A percentile compares a stretch with the other conserved stretches of the same genome.
phyloP scores from a whole-genome alignment of 2,888 invertebrate species.

The Amblyjoppa fuscipennis region DNA sequence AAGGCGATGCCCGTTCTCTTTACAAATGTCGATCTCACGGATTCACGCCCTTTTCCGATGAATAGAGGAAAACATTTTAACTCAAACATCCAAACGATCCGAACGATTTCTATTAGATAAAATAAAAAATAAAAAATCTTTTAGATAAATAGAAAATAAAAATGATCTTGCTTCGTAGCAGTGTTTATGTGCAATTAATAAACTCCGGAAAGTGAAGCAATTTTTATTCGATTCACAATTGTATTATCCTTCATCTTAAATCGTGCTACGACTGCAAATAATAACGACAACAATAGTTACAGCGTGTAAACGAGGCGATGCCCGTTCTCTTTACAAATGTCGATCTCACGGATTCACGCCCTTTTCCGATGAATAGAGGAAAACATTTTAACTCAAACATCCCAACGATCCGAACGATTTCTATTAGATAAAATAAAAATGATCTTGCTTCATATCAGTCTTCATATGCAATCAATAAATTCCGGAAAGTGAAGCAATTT shows the following conservation, averaged over 20 bases:
- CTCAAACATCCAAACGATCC: background rate
- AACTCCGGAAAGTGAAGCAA: background rate
- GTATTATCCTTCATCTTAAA: conserved; percentile 61
- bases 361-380: too few relatives aligned
- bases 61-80: background rate
- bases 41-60: conserved; percentile 1
- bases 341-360: too few relatives aligned
- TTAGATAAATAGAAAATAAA: background rate
- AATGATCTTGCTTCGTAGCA: too few relatives aligned
- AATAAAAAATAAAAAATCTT: background rate
- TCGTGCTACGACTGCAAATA: background rate
- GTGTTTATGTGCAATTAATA: too few relatives aligned
- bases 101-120: background rate
- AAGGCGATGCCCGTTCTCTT: background rate
- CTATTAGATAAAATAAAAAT: background rate
- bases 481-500: too few relatives aligned
- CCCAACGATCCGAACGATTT: background rate
- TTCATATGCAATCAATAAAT: too few relatives aligned
- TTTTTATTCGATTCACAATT: too few relatives aligned
- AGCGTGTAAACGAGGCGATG: background rate
- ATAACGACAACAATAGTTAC: background rate
- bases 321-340: background rate
- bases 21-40: conserved; percentile 14
- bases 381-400: background rate
- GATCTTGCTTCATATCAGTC: too few relatives aligned